Evolutionary conservation across 1,140 invertebrate genomes (phyloP).

Genomic region (Bombus turneri): DNA sequence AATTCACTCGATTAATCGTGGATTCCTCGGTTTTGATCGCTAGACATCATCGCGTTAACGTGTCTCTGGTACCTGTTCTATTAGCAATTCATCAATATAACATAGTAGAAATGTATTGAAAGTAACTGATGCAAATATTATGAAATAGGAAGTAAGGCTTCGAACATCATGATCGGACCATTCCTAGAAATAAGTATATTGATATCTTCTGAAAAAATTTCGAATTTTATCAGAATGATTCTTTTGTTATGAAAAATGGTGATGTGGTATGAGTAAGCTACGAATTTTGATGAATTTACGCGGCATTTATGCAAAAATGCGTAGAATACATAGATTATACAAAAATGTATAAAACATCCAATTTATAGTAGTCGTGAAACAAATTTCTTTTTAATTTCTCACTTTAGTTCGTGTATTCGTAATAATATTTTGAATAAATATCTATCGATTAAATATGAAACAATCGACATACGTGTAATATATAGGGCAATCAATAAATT

Average conservation of each 20-base stretch:
- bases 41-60: neutral
- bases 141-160: slow-evolving; percentile 33
- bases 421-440: too few relatives aligned
- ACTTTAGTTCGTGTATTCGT: too few relatives aligned
- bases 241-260: neutral
- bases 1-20: slow-evolving; percentile 26
- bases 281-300: neutral
- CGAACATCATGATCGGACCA: slow-evolving; percentile 51
- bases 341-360: too few relatives aligned
- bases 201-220: neutral
- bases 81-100: slow-evolving; percentile 69
- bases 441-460: too few relatives aligned
- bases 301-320: neutral
- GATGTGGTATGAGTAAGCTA: neutral
- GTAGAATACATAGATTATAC: too few relatives aligned
- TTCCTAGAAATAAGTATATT: slow-evolving; percentile 60
- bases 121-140: slow-evolving; percentile 62
- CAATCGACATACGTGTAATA: too few relatives aligned
- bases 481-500: too few relatives aligned
- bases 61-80: slow-evolving; percentile 61
- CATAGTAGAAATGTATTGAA: slow-evolving; percentile 73
- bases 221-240: neutral
- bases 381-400: too few relatives aligned
- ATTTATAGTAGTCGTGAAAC: too few relatives aligned
- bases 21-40: neutral